These are phyloP conservation scores for Xestia c-nigrum DNA, from an alignment of 2,888 invertebrate genomes.

Conservation along the genomic window DNA sequence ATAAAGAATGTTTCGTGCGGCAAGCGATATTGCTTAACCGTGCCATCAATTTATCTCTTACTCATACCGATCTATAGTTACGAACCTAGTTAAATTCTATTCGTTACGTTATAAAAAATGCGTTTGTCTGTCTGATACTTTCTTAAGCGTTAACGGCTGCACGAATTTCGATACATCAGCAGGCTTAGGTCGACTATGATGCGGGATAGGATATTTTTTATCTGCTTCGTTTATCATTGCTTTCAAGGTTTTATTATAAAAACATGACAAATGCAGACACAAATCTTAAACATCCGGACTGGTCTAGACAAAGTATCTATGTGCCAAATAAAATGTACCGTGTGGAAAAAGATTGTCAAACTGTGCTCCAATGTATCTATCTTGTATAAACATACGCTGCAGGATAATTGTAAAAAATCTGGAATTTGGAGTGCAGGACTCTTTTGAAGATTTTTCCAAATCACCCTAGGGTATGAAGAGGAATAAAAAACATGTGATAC, in stretches of 20 bases:
- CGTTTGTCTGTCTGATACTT: not conserved
- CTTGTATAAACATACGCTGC: not conserved
- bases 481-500: too few relatives aligned
- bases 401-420: not conserved
- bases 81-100: not conserved
- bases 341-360: not conserved
- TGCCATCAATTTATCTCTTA: not conserved
- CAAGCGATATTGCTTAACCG: not conserved
- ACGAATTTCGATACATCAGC: not conserved
- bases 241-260: slow-evolving; percentile 1
- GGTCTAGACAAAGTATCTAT: slow-evolving; percentile 6
- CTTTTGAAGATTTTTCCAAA: not conserved
- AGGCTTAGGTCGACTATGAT: not conserved
- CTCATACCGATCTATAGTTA: not conserved
- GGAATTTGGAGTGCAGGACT: not conserved
- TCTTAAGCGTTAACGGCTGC: not conserved
- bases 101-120: not conserved
- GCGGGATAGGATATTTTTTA: not conserved
- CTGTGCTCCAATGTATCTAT: not conserved
- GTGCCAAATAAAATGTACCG: slow-evolving; percentile 6
- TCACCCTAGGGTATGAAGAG: too few relatives aligned
- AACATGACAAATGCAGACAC: not conserved
- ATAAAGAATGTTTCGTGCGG: not conserved
- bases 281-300: not conserved
- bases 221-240: not conserved